These are phyloP conservation scores for Orthosia incerta DNA, from an alignment of 2,888 invertebrate species.

Conservation along the genomic window DNA sequence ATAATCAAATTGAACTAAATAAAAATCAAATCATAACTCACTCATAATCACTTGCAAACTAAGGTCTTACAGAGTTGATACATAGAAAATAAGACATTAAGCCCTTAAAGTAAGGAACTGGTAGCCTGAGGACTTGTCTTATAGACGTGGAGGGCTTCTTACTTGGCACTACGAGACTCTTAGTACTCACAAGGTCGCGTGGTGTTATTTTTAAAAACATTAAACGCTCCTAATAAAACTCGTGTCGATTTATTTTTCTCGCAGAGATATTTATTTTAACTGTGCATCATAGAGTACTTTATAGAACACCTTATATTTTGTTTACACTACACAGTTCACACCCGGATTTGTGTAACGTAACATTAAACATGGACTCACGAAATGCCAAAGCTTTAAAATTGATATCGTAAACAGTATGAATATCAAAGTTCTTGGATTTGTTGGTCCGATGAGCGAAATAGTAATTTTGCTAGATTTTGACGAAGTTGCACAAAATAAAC, in stretches of 20 bases:
- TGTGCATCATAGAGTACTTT: constrained; percentile 52
- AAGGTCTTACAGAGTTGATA: too few species aligned
- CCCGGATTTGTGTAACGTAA: constrained; percentile 40
- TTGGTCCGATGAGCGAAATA: constrained; percentile 12
- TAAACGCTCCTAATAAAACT: constrained; percentile 46
- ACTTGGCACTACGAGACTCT: neutral
- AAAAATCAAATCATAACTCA: too few species aligned
- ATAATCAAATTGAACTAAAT: too few species aligned
- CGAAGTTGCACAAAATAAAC: too few species aligned
- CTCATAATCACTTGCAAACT: too few species aligned
- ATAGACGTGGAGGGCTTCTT: too few species aligned
- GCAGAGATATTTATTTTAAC: constrained; percentile 58
- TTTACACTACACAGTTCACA: constrained; percentile 41
- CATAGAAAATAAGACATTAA: too few species aligned
- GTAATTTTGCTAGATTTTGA: neutral
- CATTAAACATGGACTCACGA: constrained; percentile 28
- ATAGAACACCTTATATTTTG: constrained; percentile 39
- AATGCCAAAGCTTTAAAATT: constrained; percentile 40
- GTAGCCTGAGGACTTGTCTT: too few species aligned
- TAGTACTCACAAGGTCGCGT: neutral
- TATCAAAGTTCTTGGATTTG: neutral
- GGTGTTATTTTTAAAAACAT: constrained; percentile 52
- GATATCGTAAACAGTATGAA: constrained; percentile 30
- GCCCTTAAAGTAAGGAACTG: too few species aligned
- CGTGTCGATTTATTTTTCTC: constrained; percentile 51